Evolutionary conservation across 1,140 invertebrate genomes (phyloP).

Genomic region (Frieseomelitta varia): DNA sequence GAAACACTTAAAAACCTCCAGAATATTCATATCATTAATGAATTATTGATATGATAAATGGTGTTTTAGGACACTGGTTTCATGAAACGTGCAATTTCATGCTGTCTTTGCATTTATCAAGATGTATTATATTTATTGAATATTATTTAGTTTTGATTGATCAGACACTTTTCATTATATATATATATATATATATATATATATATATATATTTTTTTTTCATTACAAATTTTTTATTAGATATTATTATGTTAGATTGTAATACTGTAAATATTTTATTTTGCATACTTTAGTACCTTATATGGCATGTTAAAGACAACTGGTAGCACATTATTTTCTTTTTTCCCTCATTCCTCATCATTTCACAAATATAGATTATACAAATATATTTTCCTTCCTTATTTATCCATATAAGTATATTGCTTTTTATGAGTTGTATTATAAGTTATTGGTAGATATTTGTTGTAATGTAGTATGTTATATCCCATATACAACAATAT

Average conservation of each 20-base stretch:
- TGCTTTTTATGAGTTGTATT: slow-evolving; percentile 67
- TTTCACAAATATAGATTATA: slow-evolving; percentile 34
- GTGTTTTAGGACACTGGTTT: slow-evolving; percentile 44
- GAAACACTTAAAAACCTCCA: slow-evolving; percentile 13
- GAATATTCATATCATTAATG: not conserved
- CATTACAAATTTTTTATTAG: not conserved
- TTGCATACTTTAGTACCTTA: slow-evolving; percentile 48
- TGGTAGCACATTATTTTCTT: slow-evolving; percentile 69
- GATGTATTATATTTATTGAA: slow-evolving; percentile 58
- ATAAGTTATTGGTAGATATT: slow-evolving; percentile 63
- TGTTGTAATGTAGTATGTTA: slow-evolving; percentile 55
- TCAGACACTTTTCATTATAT: slow-evolving; percentile 60
- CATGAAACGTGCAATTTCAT: slow-evolving; percentile 21
- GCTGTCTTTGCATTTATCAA: slow-evolving; percentile 51
- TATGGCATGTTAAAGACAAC: slow-evolving; percentile 76
- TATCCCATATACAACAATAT: slow-evolving; percentile 11
- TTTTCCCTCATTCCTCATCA: slow-evolving; percentile 47
- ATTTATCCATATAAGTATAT: slow-evolving; percentile 48
- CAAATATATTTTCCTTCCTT: slow-evolving; percentile 28
- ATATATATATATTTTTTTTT: slow-evolving; percentile 69
- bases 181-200: too few species aligned
- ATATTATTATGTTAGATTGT: slow-evolving; percentile 40
- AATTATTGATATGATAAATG: not conserved
- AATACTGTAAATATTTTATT: slow-evolving; percentile 38
- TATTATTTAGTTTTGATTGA: slow-evolving; percentile 70